Conservation (phyloP, 1,140 invertebrate species). For the Leptinotarsa lineolata region DNA sequence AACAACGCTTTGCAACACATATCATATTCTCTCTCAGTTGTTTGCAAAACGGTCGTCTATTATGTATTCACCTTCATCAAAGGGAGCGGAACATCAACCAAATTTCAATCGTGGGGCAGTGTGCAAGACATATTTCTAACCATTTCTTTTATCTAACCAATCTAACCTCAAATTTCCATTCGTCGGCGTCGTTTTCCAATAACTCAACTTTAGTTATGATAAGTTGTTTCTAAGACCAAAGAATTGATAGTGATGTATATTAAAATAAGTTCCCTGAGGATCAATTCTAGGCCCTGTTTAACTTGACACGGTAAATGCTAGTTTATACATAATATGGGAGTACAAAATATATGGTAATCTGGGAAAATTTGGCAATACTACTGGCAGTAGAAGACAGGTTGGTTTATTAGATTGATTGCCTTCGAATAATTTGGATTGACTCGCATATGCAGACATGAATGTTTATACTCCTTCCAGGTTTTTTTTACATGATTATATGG, state of each 20-base stretch:
- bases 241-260: conserved; percentile 22
- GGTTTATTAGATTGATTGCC: not conserved
- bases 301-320: not conserved
- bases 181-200: not conserved
- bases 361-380: conserved; percentile 18
- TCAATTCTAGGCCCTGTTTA: conserved; percentile 26
- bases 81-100: conserved; percentile 44
- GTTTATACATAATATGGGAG: conserved; percentile 7
- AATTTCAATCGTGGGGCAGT: conserved; percentile 43
- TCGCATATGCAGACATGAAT: no score
- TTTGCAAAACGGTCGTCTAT: conserved; percentile 31
- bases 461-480: no score
- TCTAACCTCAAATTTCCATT: conserved; percentile 26
- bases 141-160: conserved; percentile 28
- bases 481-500: no score
- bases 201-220: not conserved
- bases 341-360: conserved; percentile 19
- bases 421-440: not conserved
- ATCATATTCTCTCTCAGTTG: not conserved
- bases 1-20: conserved; percentile 26
- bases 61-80: conserved; percentile 26
- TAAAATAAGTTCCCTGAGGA: conserved; percentile 29
- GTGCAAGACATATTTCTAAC: conserved; percentile 43
- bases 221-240: conserved; percentile 26
- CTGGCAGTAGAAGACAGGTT: conserved; percentile 22